phyloP scores from a whole-genome alignment of 2,113 vertebrate genomes.

The Rhinolophus sinicus region DNA sequence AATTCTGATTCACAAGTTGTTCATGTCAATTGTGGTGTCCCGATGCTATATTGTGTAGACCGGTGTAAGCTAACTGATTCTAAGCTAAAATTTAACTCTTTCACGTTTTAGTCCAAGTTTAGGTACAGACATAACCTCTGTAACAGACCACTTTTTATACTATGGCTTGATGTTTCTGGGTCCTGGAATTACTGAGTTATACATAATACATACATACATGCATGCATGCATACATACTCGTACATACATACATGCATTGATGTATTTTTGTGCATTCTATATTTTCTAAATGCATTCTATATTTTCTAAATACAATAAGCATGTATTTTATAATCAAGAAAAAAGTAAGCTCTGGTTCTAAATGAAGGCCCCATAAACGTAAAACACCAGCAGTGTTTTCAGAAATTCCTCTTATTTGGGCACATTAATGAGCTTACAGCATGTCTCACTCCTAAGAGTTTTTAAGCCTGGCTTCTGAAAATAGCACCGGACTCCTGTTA shows the following conservation, averaged over 20 bases:
- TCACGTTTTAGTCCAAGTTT: background rate
- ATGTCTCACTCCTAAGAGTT: background rate
- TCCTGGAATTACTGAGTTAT: background rate
- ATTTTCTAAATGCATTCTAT: background rate
- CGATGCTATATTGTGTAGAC: background rate
- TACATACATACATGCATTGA: too few relatives aligned
- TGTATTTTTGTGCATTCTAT: background rate
- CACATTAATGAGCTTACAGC: background rate
- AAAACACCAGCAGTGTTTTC: background rate
- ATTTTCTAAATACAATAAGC: background rate
- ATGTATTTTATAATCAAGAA: background rate
- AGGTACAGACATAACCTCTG: background rate
- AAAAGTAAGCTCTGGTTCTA: background rate
- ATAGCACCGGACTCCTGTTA: background rate
- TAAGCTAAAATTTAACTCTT: background rate
- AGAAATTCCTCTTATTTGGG: background rate
- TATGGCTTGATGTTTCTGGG: background rate
- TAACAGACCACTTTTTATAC: background rate
- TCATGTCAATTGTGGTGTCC: background rate
- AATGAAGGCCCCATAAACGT: background rate
- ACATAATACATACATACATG: background rate
- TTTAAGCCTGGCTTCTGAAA: constrained; percentile 14
- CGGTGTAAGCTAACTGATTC: background rate
- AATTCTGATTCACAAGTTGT: background rate
- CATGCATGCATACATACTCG: background rate